Base-by-base conservation (phyloP, 2,888 invertebrate species). In the Rhingia campestris region DNA sequence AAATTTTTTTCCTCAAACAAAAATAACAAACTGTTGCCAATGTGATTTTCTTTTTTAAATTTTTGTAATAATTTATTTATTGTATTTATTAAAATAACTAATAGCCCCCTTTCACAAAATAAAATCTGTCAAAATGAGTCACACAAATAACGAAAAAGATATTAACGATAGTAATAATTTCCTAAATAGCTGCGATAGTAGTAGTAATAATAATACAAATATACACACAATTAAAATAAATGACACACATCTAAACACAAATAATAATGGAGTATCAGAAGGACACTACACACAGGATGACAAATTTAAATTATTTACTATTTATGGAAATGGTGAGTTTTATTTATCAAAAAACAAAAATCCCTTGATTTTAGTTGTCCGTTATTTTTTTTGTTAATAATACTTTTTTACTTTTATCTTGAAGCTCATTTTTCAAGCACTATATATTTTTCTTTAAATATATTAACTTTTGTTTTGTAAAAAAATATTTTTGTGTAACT, bases 251-350 rank as follows among this genome's bases (percentile, higher is more conserved):
- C 86, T 82, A 74, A 88, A 88, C 85, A 89, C 86, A 75, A 88
- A 88, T 85, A 88, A 86, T 76, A 88, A 88, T 88, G 89, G 89
- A 87, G 88, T 89, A 80, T 87, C 88, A 86, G 87, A 88, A 81
- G 90, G 89, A 87, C 88, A 88, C 86, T 89, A 89, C 88, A 89
- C 89, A 88, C 87, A 88, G 88, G 91, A 91, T 89, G 91, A 91
- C 88, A 91, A 91, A 89, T 90, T 89, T 88, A 90, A 90, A 88
- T 88, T 91, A 88, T 91, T 89, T 90, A 91, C 91, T 87, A 91
- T 91, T 88, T 91, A 88, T 88, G 91, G 91, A 90, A 91, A 91
- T 89, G 91, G 91, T 91, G 91, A 91, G 91, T 91, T 88, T 87
- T 67, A 45, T 79, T 72, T 58, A 56, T 75, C 66, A 10, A 12